Evolutionary conservation across 2,113 vertebrate species (phyloP), one percentile per base, ranked within the genome.

Genomic region (Microtus oregoni): DNA sequence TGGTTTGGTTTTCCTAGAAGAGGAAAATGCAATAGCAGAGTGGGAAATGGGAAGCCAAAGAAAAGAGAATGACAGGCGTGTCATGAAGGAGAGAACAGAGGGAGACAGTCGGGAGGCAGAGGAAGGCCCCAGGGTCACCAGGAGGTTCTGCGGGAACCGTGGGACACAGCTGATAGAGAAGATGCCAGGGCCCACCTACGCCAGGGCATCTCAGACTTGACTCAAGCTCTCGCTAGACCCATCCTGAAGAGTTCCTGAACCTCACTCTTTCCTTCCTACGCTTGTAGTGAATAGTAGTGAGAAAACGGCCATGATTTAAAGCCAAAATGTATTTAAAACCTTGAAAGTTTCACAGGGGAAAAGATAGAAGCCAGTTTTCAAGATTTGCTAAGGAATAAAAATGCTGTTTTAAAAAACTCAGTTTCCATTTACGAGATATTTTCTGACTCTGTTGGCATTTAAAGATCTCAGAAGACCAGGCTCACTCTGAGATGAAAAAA

Each of bases 271-370:
- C 82, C 44, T 5, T 44, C 4, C 5, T 44, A 44, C 44, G 4
- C 77, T 93, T 96, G 65, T 92, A 82, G 95, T 89, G 90, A 92
- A 96, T 22, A 94, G 83, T 67, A 95, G 87, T 15, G 68, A 73
- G 77, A 95, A 93, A 92, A 90, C 1, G 14, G 67, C 92, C 85
- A 89, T 79, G 77, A 89, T 70, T 73, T 90, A 92, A 94, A 92
- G 82, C 82, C 86, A 89, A 97, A 96, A 93, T 96, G 72, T 67
- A 70, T 70, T 79, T 93, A 52, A 95, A 97, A 92, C 73, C 90
- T 89, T 6, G 13, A 24, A 92, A 90, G 67, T 96, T 96, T 96
- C 91, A 96, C 95, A 94, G 77, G 89, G 91, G 77, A 95, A 96
- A 75, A 86, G 85, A 92, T 22, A 87, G 35, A 87, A 96, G 85